Base-by-base conservation (phyloP, 92 coral and sea anemone species). In the Blastomussa wellsi region DNA sequence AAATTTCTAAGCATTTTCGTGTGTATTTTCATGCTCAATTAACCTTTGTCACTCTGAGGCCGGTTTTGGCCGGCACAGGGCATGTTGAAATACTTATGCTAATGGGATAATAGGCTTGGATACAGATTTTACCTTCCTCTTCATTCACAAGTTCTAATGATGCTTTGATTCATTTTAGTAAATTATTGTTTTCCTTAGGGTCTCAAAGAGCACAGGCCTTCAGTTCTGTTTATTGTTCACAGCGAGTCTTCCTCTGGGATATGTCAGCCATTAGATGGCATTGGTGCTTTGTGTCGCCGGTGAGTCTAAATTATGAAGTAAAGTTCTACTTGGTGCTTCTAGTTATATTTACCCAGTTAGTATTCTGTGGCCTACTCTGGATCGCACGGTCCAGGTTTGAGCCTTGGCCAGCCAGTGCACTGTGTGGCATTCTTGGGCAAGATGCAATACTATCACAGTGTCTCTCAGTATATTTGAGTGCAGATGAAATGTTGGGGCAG, bases 181-280 rank as follows among this genome's bases (percentile, higher is more conserved):
- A 60, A 49, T 0, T 19, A 6, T n/a, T 39, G 6, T 20, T 79
- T 65, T 65, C 11, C 31, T 6, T 79, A 94, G 91, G 99, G 96
- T 17, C 90, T 96, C 22, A 85, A 92, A 72, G 88, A 92, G 62
- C 95, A 96, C 86, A 96, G 79, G 41, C 99, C 99, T 64, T 84
- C 89, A 79, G 99, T 91, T 11, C 73, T 96, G 75, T 96, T 96
- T 67, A 80, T 96, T 53, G 91, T 93, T 35, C 99, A 96, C 90
- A 95, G 98, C 10, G 99, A 96, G 86, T 96, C 99, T 6, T 96
- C 99, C 24, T 93, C 96, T 10, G 95, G 98, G 19, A 86, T 95
- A 65, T 91, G 98, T 82, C 99, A 96, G 65, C 98, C 99, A 2
- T 59, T 96, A 74, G 98, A 96, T 52, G 99, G 99, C 52, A 76